Base-by-base conservation (phyloP, 2,888 invertebrate genomes). In the Rugalucina vietnamica region DNA sequence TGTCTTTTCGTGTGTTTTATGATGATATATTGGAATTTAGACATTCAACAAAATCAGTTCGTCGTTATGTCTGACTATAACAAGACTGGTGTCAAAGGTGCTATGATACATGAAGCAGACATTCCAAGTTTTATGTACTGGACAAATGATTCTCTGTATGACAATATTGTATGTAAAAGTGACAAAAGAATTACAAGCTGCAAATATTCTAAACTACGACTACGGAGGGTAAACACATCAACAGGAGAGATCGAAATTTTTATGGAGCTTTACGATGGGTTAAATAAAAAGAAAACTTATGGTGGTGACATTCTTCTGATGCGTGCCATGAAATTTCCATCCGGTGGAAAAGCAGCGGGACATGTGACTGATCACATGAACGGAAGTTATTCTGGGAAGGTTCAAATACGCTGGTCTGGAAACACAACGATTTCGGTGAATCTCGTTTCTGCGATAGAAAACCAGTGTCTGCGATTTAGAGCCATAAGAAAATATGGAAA, bases 301-400 rank as follows among this genome's bases (percentile, higher is more conserved):
- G 65, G 65, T 2, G 65, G 65, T 34, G 65, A 65, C 29, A 34
- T 65, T 65, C 18, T 65, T 34, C 34, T 65, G 8, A 32, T 65
- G 32, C 34, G 65, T 32, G 65, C 65, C 5, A 24, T 18, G 65
- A 65, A 65, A 34, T 3, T 2, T 3, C 34, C 1, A 5, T 65
- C 34, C 12, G 8, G 18, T 1, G 65, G 65, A 65, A 65, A 34
- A 2, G 65, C 29, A 10, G 8, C 65, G 18, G 65, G 65, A 34
- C 65, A 65, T 18, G 65, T 65, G 65, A 65, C 29, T 34, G 65
- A 65, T 34, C 65, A 65, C 34, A 34, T 65, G 65, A 34, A 65
- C 34, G 65, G 65, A 34, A 65, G 65, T 34, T 65, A 65, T 34
- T 34, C 32, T 65, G 65, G 65, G 27, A 5, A 21, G 4, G 34